These are phyloP conservation scores for Scaptodrosophila latifasciaeformis DNA, from an alignment of 2,888 invertebrate species.

Conservation along the genomic window DNA sequence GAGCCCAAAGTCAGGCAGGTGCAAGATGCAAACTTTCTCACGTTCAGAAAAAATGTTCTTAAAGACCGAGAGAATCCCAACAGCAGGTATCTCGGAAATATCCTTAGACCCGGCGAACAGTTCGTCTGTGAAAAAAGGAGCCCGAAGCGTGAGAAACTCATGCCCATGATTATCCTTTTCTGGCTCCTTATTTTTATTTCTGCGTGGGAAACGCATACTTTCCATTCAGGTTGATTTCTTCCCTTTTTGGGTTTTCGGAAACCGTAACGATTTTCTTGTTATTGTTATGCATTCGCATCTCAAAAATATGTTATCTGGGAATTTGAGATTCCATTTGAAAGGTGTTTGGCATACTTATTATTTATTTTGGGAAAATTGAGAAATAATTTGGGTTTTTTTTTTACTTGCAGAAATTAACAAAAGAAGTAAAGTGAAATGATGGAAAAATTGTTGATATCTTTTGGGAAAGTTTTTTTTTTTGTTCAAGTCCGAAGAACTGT, in stretches of 20 bases:
- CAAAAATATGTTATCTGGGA: neutral
- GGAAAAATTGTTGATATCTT: no score
- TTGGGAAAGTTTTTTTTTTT: no score
- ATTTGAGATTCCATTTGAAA: no score
- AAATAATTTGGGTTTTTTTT: no score
- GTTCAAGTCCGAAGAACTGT: no score
- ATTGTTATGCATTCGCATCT: neutral
- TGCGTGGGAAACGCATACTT: conserved; percentile 47
- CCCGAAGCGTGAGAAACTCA: conserved; percentile 67
- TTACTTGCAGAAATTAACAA: no score
- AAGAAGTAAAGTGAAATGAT: no score
- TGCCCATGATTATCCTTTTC: conserved; percentile 34
- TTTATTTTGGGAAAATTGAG: no score
- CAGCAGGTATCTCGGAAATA: conserved; percentile 55
- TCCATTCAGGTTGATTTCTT: conserved; percentile 18
- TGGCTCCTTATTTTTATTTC: conserved; percentile 13
- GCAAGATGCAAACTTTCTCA: conserved; percentile 63
- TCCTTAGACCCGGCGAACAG: conserved; percentile 44
- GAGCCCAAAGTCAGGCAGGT: conserved; percentile 51
- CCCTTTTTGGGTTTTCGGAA: neutral
- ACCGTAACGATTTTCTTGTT: neutral
- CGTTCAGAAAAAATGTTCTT: conserved; percentile 36
- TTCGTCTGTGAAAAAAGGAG: conserved; percentile 24
- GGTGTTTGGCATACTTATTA: no score
- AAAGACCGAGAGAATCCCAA: conserved; percentile 8